A percentile compares a stretch with the other conserved stretches of the same genome.
These are phyloP conservation scores for Drosophila rhopaloa DNA, from an alignment of 1,140 invertebrate species.

Conservation along the genomic window DNA sequence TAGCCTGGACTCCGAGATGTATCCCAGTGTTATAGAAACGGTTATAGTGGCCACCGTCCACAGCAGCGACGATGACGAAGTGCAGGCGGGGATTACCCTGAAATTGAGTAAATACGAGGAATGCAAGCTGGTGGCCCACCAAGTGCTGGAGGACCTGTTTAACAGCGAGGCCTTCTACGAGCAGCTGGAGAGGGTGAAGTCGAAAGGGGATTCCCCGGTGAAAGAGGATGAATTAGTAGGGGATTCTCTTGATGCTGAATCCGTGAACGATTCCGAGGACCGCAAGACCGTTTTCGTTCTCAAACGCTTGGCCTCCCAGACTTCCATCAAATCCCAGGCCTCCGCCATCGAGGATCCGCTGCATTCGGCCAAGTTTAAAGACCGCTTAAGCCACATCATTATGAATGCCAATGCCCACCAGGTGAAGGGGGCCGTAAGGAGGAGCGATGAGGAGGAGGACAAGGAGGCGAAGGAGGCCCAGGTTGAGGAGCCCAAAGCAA, in stretches of 20 bases:
- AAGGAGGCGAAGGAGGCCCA: slow-evolving; percentile 3
- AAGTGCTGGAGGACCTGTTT: slow-evolving; percentile 69
- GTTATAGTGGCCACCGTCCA: slow-evolving; percentile 80
- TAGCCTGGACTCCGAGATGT: slow-evolving; percentile 74
- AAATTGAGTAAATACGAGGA: slow-evolving; percentile 38
- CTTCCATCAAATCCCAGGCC: slow-evolving; percentile 42
- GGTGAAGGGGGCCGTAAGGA: slow-evolving; percentile 17
- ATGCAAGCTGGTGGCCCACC: slow-evolving; percentile 45
- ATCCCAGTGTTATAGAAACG: slow-evolving; percentile 76
- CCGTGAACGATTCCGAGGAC: background rate
- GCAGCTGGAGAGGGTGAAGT: slow-evolving; percentile 33
- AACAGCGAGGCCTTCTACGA: slow-evolving; percentile 60
- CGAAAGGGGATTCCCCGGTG: background rate
- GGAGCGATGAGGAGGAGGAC: slow-evolving; percentile 5
- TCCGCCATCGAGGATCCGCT: slow-evolving; percentile 71
- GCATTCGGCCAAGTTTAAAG: slow-evolving; percentile 78
- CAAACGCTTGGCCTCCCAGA: slow-evolving; percentile 38
- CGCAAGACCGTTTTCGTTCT: background rate
- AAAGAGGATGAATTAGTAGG: background rate
- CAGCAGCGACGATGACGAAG: slow-evolving; percentile 64
- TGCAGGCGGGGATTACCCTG: slow-evolving; percentile 13
- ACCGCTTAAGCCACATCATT: slow-evolving; percentile 70
- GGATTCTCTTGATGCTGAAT: background rate
- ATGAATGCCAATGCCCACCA: slow-evolving; percentile 57
- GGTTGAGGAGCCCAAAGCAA: slow-evolving; percentile 8